Percentiles rank a stretch among this genome's conserved stretches.
phyloP scores from a whole-genome alignment of 2,113 vertebrate genomes.

The Copsychus sechellarum region DNA sequence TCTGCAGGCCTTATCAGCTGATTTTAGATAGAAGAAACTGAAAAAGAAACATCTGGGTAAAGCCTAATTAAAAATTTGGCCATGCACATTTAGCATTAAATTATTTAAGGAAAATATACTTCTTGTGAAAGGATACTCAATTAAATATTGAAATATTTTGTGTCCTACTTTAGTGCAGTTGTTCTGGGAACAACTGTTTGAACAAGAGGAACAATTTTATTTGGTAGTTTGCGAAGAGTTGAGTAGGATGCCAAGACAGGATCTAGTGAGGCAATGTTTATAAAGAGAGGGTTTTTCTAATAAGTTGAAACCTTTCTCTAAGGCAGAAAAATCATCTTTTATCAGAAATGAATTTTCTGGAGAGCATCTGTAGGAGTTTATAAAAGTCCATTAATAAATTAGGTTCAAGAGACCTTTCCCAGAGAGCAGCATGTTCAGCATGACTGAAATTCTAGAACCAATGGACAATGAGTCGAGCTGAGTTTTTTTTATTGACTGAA shows the following conservation, averaged over 20 bases:
- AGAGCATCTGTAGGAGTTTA: background rate
- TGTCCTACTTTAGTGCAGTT: background rate
- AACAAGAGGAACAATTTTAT: background rate
- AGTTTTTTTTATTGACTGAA: conserved; percentile 38
- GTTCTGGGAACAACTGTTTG: background rate
- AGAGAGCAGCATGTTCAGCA: background rate
- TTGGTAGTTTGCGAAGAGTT: background rate
- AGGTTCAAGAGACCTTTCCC: background rate
- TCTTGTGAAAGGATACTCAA: background rate
- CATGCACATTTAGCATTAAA: background rate
- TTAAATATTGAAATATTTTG: background rate
- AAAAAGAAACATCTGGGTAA: background rate
- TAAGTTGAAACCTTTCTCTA: background rate
- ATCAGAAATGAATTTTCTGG: background rate
- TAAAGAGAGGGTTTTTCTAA: background rate
- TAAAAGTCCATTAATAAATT: background rate
- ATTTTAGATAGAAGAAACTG: conserved; percentile 23
- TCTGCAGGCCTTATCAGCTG: background rate
- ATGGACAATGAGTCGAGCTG: background rate
- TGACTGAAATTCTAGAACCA: background rate
- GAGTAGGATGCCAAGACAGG: background rate
- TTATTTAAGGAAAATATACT: background rate
- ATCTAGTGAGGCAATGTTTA: background rate
- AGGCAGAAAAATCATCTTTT: background rate
- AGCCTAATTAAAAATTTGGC: background rate